Base-by-base conservation (phyloP, 2,113 vertebrate genomes). In the Dunckerocampus dactyliophorus region DNA sequence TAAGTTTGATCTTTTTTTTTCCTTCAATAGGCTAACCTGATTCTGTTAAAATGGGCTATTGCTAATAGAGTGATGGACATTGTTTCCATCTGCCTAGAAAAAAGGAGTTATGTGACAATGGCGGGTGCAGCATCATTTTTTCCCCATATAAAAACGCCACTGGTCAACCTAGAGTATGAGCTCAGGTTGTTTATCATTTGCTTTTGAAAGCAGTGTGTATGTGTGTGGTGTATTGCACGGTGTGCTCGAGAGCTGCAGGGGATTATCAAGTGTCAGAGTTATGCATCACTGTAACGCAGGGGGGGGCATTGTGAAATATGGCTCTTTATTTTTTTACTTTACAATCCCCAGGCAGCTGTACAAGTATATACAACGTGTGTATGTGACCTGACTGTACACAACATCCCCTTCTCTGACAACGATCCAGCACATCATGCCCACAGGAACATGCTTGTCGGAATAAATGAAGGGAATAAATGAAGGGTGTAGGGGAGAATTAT, bases 201-300 rank as follows among this genome's bases (percentile, higher is more conserved):
- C 50, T 47, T 62, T 71, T 59, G 60, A 73, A 79, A 37, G 52
- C 28, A 62, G 63, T 58, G 62, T 65, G 59, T 2, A 55, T 62
- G 51, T 45, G 59, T 39, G 55, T 62, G 42, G 24, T 48, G 8
- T 52, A 69, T 60, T 67, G 71, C 72, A 48, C 24, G 48, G 47
- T 74, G 65, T 42, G 72, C 65, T 71, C 39, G 74, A 76, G 79
- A 74, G 80, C 86, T 85, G 69, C 47, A 62, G 68, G 81, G 76
- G 77, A 81, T 85, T 77, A 86, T 85, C 79, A 85, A 74, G 80
- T 88, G 87, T 87, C 88, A 89, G 54, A 69, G 76, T 88, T 86
- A 89, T 83, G 85, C 78, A 89, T 81, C 60, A 77, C 85, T 80
- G 70, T 68, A 79, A 59, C 74, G 71, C 67, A 57, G 72, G 68